Conservation (phyloP, 35 echinoderm and acorn worm species). For the Apostichopus japonicus region DNA sequence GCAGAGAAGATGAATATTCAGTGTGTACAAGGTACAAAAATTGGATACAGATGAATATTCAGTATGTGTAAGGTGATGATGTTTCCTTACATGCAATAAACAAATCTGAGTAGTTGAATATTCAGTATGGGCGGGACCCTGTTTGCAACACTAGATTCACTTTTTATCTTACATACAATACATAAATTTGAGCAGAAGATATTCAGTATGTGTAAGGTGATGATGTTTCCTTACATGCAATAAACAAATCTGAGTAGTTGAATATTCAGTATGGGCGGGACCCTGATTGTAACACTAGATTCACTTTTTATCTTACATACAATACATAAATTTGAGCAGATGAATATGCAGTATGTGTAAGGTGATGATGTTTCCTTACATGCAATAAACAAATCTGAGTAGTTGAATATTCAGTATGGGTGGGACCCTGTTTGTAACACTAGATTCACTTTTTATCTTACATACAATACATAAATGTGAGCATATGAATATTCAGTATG, state of each 20-base stretch:
- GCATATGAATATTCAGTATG: too few species aligned
- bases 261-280: constrained; percentile 30
- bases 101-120: too few species aligned
- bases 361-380: neutral
- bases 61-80: too few species aligned
- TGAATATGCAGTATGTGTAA: neutral
- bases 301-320: neutral
- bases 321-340: neutral
- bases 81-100: too few species aligned
- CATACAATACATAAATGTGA: neutral
- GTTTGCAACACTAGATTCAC: too few species aligned
- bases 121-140: too few species aligned
- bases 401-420: constrained; percentile 93
- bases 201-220: too few species aligned
- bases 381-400: constrained; percentile 83
- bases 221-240: neutral
- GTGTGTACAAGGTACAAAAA: too few species aligned
- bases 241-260: neutral
- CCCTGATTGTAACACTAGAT: neutral
- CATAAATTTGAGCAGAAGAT: too few species aligned
- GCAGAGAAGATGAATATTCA: too few species aligned
- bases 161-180: too few species aligned
- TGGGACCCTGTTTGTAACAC: constrained; percentile 44
- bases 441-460: neutral
- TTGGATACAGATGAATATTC: too few species aligned